Percentiles rank a stretch among this genome's conserved stretches.
Conservation (phyloP, 2,888 invertebrate genomes). For the Luperina nickerlii region DNA sequence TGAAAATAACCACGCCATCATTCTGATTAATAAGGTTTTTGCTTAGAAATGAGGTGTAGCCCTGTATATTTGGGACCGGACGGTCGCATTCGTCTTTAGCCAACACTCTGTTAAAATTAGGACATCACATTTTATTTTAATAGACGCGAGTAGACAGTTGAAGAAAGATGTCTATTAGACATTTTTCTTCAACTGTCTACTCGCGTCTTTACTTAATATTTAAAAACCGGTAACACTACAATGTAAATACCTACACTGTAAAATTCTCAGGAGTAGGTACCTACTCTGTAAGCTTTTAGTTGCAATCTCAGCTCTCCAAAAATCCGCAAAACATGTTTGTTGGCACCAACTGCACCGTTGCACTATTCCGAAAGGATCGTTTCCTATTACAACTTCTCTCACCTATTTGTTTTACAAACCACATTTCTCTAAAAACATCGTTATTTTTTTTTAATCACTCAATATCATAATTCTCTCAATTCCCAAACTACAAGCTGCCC, state of each 20-base stretch:
- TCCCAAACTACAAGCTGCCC: neutral
- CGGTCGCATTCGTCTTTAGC: no score
- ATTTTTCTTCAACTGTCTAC: no score
- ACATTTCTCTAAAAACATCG: neutral
- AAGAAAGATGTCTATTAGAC: neutral
- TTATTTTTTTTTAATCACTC: neutral
- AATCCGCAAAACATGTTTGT: conserved; percentile 1
- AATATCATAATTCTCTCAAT: neutral
- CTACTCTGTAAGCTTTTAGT: neutral
- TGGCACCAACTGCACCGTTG: neutral
- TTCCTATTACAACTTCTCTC: neutral
- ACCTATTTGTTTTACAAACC: conserved; percentile 23
- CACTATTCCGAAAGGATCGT: neutral
- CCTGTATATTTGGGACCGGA: no score
- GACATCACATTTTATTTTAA: no score
- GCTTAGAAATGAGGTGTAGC: no score
- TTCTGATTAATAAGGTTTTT: no score
- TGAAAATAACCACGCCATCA: no score
- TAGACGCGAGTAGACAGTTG: no score
- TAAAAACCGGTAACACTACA: neutral
- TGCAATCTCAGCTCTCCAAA: neutral
- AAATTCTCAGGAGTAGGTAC: neutral
- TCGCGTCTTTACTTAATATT: no score
- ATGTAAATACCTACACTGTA: neutral
- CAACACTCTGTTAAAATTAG: no score